Base-by-base conservation (phyloP, 2,888 invertebrate genomes). In the Aelia acuminata region DNA sequence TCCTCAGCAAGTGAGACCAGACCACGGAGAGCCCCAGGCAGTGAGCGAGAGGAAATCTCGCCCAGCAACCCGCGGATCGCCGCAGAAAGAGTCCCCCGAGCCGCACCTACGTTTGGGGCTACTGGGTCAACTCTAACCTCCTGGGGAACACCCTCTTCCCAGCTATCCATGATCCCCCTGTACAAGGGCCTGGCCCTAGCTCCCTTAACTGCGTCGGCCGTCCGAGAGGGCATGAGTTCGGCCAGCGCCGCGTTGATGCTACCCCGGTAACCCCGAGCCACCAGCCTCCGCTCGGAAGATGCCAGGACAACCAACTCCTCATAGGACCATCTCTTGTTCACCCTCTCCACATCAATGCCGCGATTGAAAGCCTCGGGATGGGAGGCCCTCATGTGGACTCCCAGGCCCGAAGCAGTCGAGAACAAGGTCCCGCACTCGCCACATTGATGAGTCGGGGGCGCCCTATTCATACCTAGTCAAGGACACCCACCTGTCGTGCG, bases 301-400 rank as follows among this genome's bases (percentile, higher is more conserved):
- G 48, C 84, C 84, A 84, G 18, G 10, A 84, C 22, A 43, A 48
- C n/a, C 49, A 84, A 15, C 26, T 84, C 84, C 48, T 84, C 84
- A 22, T 22, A 22, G 13, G 49, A 22, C 84, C 84, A 84, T 31
- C 84, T 48, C 84, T 11, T n/a, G 47, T 84, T 48, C 5, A n/a
- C 48, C 84, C 84, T 84, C 22, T 84, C 84, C 48, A 48, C 48
- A 35, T n/a, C 47, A 84, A 84, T 48, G 18, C n/a, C n/a, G 7
- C 47, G 47, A 31, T 84, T 84, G n/a, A 47, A 84, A 8, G 4
- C 84, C 7, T 3, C 13, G 1, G 49, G 49, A 48, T 84, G 84
- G 4, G 84, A 43, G 47, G 47, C 48, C 50, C 48, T 48, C 26
- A 48, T 7, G 48, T 84, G 84, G 47, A 47, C 22, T 7, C 84